Percentiles rank a stretch among this genome's conserved stretches.
These are phyloP conservation scores for Hirtodrosophila confusa DNA, from an alignment of 2,888 invertebrate genomes.

Conservation along the genomic window DNA sequence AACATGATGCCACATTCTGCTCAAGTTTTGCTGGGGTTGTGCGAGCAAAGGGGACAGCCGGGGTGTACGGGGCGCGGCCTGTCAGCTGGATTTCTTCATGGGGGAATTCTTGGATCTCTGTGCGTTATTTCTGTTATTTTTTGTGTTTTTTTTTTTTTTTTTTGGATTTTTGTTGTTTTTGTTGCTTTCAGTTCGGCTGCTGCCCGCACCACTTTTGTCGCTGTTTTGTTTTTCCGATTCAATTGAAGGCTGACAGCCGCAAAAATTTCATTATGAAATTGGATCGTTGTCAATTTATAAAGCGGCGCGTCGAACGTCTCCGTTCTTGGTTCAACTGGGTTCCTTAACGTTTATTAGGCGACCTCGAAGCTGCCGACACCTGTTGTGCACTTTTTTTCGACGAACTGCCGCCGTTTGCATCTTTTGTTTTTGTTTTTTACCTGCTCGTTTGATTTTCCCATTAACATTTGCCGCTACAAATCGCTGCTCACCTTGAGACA, in stretches of 20 bases:
- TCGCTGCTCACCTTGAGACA: constrained; percentile 57
- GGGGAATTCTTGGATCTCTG: constrained; percentile 58
- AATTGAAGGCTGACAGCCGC: constrained; percentile 74
- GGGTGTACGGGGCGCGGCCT: constrained; percentile 44
- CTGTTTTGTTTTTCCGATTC: constrained; percentile 65
- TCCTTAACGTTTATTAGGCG: constrained; percentile 27
- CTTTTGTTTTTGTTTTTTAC: constrained; percentile 34
- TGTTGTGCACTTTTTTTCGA: constrained; percentile 44
- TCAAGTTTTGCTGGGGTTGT: constrained; percentile 44
- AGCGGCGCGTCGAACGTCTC: constrained; percentile 16
- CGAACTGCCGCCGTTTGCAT: no score
- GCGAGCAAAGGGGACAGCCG: constrained; percentile 8
- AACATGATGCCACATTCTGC: constrained; percentile 57
- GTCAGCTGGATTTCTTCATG: constrained; percentile 73
- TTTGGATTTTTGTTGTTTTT: constrained; percentile 24
- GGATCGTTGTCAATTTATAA: constrained; percentile 83
- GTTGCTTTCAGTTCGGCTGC: constrained; percentile 24
- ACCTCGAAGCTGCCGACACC: constrained; percentile 47
- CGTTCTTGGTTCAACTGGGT: constrained; percentile 1
- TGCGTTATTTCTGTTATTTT: constrained; percentile 57
- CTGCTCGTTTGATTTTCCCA: constrained; percentile 41
- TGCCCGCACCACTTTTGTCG: constrained; percentile 39
- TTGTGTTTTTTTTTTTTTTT: constrained; percentile 21
- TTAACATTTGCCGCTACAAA: constrained; percentile 56
- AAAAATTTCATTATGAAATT: constrained; percentile 84